A percentile compares a stretch with the other conserved stretches of the same genome.
Conservation (phyloP, 2,113 vertebrate species). For the Alaudala cheleensis region DNA sequence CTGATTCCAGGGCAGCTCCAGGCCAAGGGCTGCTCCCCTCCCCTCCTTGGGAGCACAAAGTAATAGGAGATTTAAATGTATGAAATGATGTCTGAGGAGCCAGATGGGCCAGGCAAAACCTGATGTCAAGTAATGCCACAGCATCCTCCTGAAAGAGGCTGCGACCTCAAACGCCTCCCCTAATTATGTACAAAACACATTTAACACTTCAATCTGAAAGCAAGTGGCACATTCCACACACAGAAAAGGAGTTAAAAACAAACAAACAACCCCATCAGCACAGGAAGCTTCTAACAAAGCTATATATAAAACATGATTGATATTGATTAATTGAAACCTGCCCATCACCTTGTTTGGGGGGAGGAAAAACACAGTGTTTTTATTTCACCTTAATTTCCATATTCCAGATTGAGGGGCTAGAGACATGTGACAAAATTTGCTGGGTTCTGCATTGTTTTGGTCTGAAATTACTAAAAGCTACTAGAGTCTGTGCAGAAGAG, state of each 20-base stretch:
- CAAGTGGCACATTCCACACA: neutral
- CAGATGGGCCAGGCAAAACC: neutral
- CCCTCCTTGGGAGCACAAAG: neutral
- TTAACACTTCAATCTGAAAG: neutral
- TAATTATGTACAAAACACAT: neutral
- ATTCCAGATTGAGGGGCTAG: neutral
- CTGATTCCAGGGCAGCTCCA: neutral
- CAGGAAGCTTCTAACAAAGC: neutral
- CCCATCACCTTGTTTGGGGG: neutral
- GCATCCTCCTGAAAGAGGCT: neutral
- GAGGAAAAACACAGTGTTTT: neutral
- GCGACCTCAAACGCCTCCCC: neutral
- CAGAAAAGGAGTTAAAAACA: neutral
- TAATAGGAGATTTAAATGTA: slow-evolving; percentile 38
- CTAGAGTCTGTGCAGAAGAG: neutral
- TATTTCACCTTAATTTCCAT: neutral
- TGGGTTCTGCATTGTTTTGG: neutral
- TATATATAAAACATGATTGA: neutral
- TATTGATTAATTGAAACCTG: neutral
- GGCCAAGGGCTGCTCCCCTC: neutral
- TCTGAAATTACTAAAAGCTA: neutral
- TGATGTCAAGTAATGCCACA: neutral
- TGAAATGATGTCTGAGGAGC: neutral
- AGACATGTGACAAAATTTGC: neutral
- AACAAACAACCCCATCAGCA: neutral